Conservation (phyloP, 2,888 invertebrate species). For the Drosophila falleni region DNA sequence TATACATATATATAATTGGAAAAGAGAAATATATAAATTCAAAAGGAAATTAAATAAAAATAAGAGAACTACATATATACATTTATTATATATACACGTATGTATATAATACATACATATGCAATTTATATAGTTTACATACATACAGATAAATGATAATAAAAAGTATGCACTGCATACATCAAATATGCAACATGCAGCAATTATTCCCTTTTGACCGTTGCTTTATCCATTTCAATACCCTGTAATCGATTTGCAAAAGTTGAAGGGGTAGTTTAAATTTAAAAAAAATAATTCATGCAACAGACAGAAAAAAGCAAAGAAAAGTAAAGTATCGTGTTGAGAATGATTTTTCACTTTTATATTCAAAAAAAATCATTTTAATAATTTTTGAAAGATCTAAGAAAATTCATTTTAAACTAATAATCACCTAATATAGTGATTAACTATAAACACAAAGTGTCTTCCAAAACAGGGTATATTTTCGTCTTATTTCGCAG, state of each 20-base stretch:
- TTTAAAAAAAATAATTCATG: neutral
- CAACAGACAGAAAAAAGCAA: neutral
- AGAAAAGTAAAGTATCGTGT: too few relatives aligned
- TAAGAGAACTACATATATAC: neutral
- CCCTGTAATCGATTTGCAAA: neutral
- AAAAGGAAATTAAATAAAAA: conserved; percentile 23
- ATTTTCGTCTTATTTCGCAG: neutral
- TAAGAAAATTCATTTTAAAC: too few relatives aligned
- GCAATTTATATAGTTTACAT: conserved; percentile 7
- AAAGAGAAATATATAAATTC: neutral
- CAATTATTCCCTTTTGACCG: conserved; percentile 13
- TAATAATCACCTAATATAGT: too few relatives aligned
- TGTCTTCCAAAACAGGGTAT: neutral
- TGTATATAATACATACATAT: conserved; percentile 2
- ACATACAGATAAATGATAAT: conserved; percentile 8
- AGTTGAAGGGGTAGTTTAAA: neutral
- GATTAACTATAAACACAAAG: neutral
- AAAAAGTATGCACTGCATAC: neutral
- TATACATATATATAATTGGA: conserved; percentile 12
- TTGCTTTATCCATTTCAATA: conserved; percentile 6
- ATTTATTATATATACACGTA: neutral
- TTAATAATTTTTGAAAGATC: too few relatives aligned
- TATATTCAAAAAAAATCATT: too few relatives aligned
- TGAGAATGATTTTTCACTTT: too few relatives aligned
- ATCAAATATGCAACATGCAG: conserved; percentile 34